Evolutionary conservation across 2,888 invertebrate species (phyloP).

Genomic region (Strigamia transsilvanica): DNA sequence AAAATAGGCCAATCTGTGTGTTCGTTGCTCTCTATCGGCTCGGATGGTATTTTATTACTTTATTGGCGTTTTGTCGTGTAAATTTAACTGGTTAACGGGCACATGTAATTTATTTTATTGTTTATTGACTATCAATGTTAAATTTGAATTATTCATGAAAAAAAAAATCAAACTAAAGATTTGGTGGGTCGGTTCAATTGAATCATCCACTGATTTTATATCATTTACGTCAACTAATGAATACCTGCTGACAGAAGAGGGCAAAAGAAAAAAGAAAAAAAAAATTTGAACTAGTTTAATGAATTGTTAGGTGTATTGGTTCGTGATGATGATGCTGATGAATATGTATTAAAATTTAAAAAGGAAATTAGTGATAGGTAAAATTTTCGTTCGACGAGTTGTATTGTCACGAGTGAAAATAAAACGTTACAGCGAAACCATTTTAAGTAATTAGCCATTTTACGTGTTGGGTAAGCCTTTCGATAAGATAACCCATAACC

Average conservation of each 20-base stretch:
- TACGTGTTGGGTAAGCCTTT: constrained; percentile 27
- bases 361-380: background rate
- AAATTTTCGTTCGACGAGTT: background rate
- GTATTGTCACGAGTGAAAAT: background rate
- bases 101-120: background rate
- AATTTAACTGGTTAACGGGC: background rate
- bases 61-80: constrained; percentile 24
- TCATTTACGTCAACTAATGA: background rate
- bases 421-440: background rate
- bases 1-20: constrained; percentile 20
- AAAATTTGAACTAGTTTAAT: constrained; percentile 1
- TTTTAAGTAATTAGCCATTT: background rate
- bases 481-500: background rate
- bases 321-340: background rate
- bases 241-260: background rate
- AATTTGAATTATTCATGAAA: background rate
- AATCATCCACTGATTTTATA: constrained; percentile 13
- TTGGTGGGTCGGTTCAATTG: background rate
- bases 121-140: background rate
- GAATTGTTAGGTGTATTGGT: background rate
- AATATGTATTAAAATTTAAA: background rate
- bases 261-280: background rate
- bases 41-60: background rate
- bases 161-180: background rate
- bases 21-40: constrained; percentile 3